Base-by-base conservation (phyloP, 2,797 vertebrate genomes). In the Garrulus glandarius region DNA sequence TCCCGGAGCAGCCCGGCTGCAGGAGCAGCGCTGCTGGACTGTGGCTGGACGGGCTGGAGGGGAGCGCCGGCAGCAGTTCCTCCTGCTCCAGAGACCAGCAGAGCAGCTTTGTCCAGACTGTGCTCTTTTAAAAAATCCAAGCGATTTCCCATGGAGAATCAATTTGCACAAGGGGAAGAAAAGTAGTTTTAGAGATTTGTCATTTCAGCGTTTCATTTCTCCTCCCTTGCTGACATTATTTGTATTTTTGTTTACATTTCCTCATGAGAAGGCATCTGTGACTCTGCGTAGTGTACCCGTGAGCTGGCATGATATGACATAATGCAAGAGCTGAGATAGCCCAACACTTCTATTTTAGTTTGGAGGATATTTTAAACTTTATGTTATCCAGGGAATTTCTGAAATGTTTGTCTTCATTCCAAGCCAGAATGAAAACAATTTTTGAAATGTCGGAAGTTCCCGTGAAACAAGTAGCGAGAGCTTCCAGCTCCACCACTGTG, bases 321-420 rank as follows among this genome's bases (percentile, higher is more conserved):
- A 93, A 95, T 37, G 53, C 65, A 7, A 92, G 91, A 53, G 87
- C 68, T 20, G 87, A 93, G 92, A 77, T 92, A 95, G 84, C 71
- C 70, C 79, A 26, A 34, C n/a, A 5, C 65, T 89, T 70, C 93
- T 96, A 49, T 88, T 95, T 83, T 46, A 53, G 89, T 65, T 77
- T 6, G 36, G 61, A 81, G 46, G 87, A 57, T 95, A 92, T 95
- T 95, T 95, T 68, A 95, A 91, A 96, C 89, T 92, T 92, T 78
- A 91, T 55, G 89, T 94, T 96, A 93, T 92, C 89, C 95, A 94
- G 96, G 96, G 95, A 91, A 94, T 96, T 96, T 95, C 93, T 96
- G 91, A 87, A 87, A 95, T 96, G 84, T 75, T 95, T 95, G 96
- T 95, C 92, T 68, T 80, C 87, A 61, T 80, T 97, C 96, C 95